Percentiles rank a stretch among this genome's conserved stretches.
Conservation (phyloP, 2,797 vertebrate genomes). For the Botia almorhae region DNA sequence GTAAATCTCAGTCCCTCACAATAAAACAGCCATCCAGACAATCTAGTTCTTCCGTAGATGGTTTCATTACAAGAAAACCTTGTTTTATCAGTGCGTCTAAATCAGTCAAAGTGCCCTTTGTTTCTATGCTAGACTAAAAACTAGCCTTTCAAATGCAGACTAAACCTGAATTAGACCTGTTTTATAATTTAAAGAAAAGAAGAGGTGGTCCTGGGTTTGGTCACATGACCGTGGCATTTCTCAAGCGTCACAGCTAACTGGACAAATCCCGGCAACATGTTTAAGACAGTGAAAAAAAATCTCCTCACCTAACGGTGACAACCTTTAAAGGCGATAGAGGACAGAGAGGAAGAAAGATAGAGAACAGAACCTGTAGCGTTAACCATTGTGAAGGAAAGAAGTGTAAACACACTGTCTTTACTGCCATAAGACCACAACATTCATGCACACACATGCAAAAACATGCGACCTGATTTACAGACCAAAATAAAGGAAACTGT, state of each 20-base stretch:
- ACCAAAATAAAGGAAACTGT: slow-evolving; percentile 20
- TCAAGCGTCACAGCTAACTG: slow-evolving; percentile 30
- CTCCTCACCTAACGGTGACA: slow-evolving; percentile 59
- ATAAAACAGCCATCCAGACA: slow-evolving; percentile 13
- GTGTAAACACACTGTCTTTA: slow-evolving; percentile 70
- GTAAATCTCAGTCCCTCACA: slow-evolving; percentile 44
- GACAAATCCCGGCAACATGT: slow-evolving; percentile 50
- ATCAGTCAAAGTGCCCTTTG: slow-evolving; percentile 20
- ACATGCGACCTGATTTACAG: slow-evolving; percentile 13
- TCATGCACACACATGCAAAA: slow-evolving; percentile 25
- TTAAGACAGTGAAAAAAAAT: slow-evolving; percentile 54
- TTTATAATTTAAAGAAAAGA: slow-evolving; percentile 46
- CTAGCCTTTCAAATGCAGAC: background rate
- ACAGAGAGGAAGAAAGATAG: slow-evolving; percentile 54
- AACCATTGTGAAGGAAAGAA: slow-evolving; percentile 66
- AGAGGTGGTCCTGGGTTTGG: background rate
- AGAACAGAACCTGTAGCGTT: slow-evolving; percentile 74
- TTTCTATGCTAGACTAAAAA: background rate
- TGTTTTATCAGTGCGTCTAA: slow-evolving; percentile 13
- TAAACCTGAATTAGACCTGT: background rate
- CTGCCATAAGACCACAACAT: slow-evolving; percentile 65
- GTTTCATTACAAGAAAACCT: slow-evolving; percentile 54
- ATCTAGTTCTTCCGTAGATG: slow-evolving; percentile 3
- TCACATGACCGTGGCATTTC: slow-evolving; percentile 37
- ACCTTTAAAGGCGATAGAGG: slow-evolving; percentile 79